Evolutionary conservation across 2,888 invertebrate species (phyloP), one percentile per base, ranked within the genome.

Genomic region (Drosophila anceps): DNA sequence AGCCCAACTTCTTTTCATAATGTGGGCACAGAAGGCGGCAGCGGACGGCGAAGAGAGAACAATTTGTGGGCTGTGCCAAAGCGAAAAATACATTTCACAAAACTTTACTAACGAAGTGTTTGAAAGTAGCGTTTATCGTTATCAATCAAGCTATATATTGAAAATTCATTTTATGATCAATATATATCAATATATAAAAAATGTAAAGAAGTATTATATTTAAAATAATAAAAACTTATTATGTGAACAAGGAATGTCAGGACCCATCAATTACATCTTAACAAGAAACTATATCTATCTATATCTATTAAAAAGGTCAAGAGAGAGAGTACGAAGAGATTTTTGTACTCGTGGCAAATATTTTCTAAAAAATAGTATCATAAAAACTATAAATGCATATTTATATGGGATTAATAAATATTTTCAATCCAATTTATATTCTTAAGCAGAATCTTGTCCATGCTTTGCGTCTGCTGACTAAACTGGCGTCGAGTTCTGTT

Each of bases 1-100:
- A 48, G 50, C 57, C 59, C 64, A 54, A 76, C 81, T 81, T 81
- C 65, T 71, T 69, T 63, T 55, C 6, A 18, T 18, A 51, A 43
- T 39, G 31, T 48, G 46, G 27, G 31, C 58, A 39, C 29, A 44
- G 50, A 20, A n/a, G n/a, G 10, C 29, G 37, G 1, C 33, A 37
- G 12, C 27, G 20, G 12, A 44, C 6, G 37, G 29, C 33, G 9
- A 39, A 13, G 31, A 18, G n/a, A 37, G 41, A 20, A 12, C 29
- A 39, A 44, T n/a, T 65, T 57, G 66, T 73, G 58, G 48, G 51
- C 41, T 44, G 35, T 60, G 59, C 15, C 27, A 12, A 18, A 13
- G 35, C 46, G n/a, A 0, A 3, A 35, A 35, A 59, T 13, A 27
- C 35, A 35, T 46, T 46, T 27, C 35, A 35, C 35, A 31, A 15